A percentile compares a stretch with the other conserved stretches of the same genome.
Conservation (phyloP, 2,797 vertebrate genomes). For the Sarcoramphus papa region DNA sequence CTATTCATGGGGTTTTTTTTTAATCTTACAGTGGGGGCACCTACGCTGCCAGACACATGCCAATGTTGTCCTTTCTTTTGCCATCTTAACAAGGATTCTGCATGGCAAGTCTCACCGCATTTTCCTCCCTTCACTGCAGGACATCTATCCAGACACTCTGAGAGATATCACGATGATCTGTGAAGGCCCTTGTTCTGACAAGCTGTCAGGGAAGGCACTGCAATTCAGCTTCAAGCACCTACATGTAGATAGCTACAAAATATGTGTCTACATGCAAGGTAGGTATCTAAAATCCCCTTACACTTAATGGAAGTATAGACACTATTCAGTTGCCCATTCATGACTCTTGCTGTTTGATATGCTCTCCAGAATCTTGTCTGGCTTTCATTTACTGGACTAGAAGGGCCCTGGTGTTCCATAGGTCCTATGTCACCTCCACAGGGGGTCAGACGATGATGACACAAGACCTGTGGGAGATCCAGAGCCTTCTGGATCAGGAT, state of each 20-base stretch:
- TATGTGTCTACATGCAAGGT: not conserved
- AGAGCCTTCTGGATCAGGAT: not conserved
- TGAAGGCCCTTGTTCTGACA: not conserved
- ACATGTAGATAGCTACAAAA: not conserved
- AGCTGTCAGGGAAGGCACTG: not conserved
- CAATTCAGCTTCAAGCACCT: not conserved
- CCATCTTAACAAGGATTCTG: not conserved
- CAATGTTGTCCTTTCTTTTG: not conserved
- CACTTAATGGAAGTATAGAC: not conserved
- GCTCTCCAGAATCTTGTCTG: not conserved
- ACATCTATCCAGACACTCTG: not conserved
- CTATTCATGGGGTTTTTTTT: not conserved
- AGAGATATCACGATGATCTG: not conserved
- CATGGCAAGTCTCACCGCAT: too few relatives aligned
- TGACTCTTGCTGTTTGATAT: not conserved
- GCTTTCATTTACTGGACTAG: not conserved
- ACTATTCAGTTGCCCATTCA: not conserved
- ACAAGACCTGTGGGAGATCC: not conserved
- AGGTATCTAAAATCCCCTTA: not conserved
- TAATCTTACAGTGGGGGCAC: not conserved
- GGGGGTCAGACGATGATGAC: too few relatives aligned
- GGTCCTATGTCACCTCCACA: not conserved
- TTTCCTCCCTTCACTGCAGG: not conserved
- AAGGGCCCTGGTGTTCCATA: not conserved
- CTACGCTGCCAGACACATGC: accelerated